Evolutionary conservation across 1,140 invertebrate species (phyloP).

Genomic region (Drosophila elegans): DNA sequence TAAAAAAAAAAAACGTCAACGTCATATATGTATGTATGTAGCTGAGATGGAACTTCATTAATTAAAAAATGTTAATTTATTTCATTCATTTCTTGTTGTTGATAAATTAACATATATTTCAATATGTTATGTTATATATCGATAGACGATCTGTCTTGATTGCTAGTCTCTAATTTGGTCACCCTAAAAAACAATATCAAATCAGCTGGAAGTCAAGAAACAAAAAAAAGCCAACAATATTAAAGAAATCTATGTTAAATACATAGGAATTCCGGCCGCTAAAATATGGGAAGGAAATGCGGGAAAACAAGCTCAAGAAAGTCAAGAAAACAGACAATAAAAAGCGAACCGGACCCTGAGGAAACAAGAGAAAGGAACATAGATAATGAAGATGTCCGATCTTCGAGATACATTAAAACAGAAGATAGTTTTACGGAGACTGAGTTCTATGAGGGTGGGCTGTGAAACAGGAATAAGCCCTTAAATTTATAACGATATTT

Average conservation of each 20-base stretch:
- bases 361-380: not conserved
- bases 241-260: not conserved
- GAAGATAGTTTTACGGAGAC: constrained; percentile 1
- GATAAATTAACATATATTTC: too few species aligned
- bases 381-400: not conserved
- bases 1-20: too few species aligned
- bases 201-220: constrained; percentile 1
- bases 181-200: not conserved
- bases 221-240: not conserved
- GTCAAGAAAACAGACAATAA: not conserved
- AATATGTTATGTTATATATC: too few species aligned
- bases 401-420: not conserved
- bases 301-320: not conserved
- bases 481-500: not conserved
- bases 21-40: too few species aligned
- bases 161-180: not conserved
- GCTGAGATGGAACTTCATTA: too few species aligned
- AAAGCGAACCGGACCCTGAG: not conserved
- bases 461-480: not conserved
- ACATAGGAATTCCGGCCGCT: not conserved
- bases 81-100: too few species aligned
- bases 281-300: not conserved
- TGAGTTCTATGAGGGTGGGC: constrained; percentile 1
- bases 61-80: too few species aligned
- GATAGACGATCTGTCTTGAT: not conserved